These are phyloP conservation scores for Brienomyrus longianalis DNA, from an alignment of 2,113 vertebrate genomes.

Conservation along the genomic window DNA sequence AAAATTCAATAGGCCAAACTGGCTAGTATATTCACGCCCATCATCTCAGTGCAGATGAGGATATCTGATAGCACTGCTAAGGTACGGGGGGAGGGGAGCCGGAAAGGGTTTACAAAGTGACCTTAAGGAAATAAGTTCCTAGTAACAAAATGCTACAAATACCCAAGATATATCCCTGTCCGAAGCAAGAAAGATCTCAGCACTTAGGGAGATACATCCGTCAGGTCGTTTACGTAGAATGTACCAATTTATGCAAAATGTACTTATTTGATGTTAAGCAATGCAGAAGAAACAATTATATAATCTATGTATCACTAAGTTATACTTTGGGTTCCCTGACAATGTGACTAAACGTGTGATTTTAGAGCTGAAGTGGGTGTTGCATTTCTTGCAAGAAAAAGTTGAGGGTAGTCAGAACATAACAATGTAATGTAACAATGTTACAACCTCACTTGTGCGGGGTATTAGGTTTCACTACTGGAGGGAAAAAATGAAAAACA, in stretches of 20 bases:
- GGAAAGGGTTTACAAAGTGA: neutral
- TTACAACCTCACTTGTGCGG: neutral
- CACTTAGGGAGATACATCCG: neutral
- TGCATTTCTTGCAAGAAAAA: neutral
- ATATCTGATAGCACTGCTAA: neutral
- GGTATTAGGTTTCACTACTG: neutral
- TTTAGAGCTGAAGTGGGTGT: neutral
- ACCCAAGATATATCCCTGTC: neutral
- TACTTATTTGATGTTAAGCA: neutral
- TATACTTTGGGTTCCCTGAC: neutral
- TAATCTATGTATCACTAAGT: neutral
- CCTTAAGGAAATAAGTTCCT: neutral
- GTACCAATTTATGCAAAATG: neutral
- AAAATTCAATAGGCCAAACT: neutral
- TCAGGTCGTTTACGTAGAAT: neutral
- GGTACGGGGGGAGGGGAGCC: neutral
- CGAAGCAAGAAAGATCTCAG: neutral
- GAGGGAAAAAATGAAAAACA: neutral
- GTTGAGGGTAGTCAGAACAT: neutral
- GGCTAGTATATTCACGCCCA: neutral
- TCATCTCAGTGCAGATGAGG: neutral
- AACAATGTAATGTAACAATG: neutral
- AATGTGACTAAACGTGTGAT: slow-evolving; percentile 5
- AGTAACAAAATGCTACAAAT: neutral
- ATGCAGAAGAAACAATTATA: neutral